Conservation (phyloP, 2,797 vertebrate genomes). For the Syncerus caffer region DNA sequence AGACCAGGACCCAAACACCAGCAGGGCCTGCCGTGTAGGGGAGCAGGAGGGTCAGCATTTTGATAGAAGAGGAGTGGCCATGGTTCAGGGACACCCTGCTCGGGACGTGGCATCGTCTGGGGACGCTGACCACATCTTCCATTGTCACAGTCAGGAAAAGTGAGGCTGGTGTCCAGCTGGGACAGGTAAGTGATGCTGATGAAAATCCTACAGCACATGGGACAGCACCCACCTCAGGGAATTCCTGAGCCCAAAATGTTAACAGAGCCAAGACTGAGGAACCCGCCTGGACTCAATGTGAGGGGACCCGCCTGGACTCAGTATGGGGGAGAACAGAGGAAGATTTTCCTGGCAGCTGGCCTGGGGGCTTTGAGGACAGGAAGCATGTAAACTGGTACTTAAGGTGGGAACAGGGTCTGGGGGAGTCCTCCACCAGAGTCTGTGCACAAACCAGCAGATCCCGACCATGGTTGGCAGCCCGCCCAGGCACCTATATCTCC, state of each 20-base stretch:
- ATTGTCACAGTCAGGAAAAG: not conserved
- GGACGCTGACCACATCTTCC: not conserved
- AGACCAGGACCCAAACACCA: rapidly evolving
- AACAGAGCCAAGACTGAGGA: not conserved
- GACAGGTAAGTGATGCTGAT: rapidly evolving
- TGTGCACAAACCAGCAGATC: rapidly evolving
- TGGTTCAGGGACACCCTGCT: not conserved
- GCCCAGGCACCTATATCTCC: rapidly evolving
- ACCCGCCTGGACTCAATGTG: too few species aligned
- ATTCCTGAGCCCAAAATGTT: not conserved
- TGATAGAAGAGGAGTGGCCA: rapidly evolving
- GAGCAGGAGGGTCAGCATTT: rapidly evolving
- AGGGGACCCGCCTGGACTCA: too few species aligned
- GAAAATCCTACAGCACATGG: rapidly evolving
- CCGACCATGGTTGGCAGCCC: rapidly evolving
- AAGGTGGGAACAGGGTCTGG: not conserved
- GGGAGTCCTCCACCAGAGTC: not conserved
- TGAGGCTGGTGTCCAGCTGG: rapidly evolving
- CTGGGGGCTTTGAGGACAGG: not conserved
- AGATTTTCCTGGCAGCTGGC: rapidly evolving
- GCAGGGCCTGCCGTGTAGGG: not conserved
- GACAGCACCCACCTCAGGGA: not conserved
- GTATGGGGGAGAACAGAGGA: not conserved
- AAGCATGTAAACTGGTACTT: rapidly evolving
- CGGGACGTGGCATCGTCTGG: not conserved